phyloP scores from a whole-genome alignment of 2,797 vertebrate species.

The Microctenopoma stevenorrisi region DNA sequence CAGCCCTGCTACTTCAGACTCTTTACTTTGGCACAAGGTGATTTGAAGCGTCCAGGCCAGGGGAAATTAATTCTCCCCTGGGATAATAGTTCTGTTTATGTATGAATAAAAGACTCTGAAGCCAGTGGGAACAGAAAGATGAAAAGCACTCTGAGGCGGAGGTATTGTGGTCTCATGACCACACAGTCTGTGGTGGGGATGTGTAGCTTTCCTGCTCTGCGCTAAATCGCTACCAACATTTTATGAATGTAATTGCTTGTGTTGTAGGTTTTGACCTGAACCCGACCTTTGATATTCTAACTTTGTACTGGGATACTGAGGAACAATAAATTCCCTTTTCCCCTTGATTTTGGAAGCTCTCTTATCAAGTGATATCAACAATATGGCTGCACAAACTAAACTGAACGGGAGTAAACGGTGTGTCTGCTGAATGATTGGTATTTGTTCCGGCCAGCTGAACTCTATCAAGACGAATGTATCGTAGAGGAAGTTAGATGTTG shows the following conservation, averaged over 20 bases:
- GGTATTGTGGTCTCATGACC: slow-evolving; percentile 54
- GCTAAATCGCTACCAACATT: slow-evolving; percentile 54
- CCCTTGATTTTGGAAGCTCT: slow-evolving; percentile 16
- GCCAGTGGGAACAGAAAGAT: slow-evolving; percentile 43
- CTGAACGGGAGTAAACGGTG: slow-evolving; percentile 9
- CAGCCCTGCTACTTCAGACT: slow-evolving; percentile 59
- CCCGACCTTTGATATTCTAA: slow-evolving; percentile 47
- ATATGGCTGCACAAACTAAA: slow-evolving; percentile 44
- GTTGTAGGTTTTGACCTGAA: slow-evolving; percentile 52
- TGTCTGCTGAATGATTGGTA: slow-evolving; percentile 32
- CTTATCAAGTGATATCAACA: slow-evolving; percentile 58
- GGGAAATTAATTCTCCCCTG: slow-evolving; percentile 60
- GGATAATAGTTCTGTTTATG: slow-evolving; percentile 70
- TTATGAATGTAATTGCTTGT: slow-evolving; percentile 56
- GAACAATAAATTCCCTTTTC: slow-evolving; percentile 47
- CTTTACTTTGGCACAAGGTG: slow-evolving; percentile 76
- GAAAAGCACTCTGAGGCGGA: slow-evolving; percentile 55
- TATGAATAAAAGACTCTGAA: slow-evolving; percentile 61
- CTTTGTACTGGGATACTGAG: slow-evolving; percentile 19
- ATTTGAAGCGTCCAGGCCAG: slow-evolving; percentile 66
- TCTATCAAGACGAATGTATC: slow-evolving; percentile 54
- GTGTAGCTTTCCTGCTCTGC: slow-evolving; percentile 27
- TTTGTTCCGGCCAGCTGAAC: slow-evolving; percentile 57
- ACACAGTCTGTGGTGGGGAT: slow-evolving; percentile 44
- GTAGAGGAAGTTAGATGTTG: slow-evolving; percentile 64